Evolutionary conservation across 2,888 invertebrate species (phyloP).

Genomic region (Drosophila kambysellisi): DNA sequence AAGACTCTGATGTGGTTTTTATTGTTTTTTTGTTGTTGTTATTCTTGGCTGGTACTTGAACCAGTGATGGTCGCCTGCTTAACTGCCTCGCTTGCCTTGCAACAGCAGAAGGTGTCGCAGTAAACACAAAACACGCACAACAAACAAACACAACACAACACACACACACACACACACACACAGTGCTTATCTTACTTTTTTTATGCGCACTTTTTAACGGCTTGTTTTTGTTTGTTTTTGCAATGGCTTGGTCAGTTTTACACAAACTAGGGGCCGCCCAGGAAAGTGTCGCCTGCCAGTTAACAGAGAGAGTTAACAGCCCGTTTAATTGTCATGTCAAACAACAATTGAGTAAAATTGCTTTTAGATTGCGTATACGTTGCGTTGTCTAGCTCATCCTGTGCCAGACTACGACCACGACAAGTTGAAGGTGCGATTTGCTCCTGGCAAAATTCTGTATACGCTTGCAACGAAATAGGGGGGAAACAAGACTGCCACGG

Average conservation of each 20-base stretch:
- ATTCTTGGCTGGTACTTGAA: conserved; percentile 21
- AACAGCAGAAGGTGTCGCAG: conserved; percentile 38
- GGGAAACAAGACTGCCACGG: conserved; percentile 5
- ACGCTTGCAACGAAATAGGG: conserved; percentile 35
- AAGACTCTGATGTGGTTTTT: conserved; percentile 10
- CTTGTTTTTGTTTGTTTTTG: conserved; percentile 53
- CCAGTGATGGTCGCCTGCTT: conserved; percentile 25
- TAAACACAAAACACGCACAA: conserved; percentile 13
- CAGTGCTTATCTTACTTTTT: conserved; percentile 55
- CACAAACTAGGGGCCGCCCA: neutral
- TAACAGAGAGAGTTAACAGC: conserved; percentile 52
- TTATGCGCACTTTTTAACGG: conserved; percentile 60
- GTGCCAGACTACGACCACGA: conserved; percentile 10
- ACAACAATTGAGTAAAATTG: conserved; percentile 22
- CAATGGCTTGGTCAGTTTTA: conserved; percentile 40
- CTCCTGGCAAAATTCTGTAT: conserved; percentile 61
- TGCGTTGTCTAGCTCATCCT: conserved; percentile 25
- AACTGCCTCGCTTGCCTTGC: conserved; percentile 31
- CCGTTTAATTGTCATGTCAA: conserved; percentile 36
- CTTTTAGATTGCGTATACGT: conserved; percentile 47
- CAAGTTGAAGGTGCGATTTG: conserved; percentile 6
- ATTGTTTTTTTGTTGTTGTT: neutral
- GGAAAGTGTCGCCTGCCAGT: conserved; percentile 44
- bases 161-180: conserved; percentile 9
- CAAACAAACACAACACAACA: neutral